A percentile compares a stretch with the other conserved stretches of the same genome.
These are phyloP conservation scores for Myathropa florea DNA, from an alignment of 2,888 invertebrate genomes.

Conservation along the genomic window DNA sequence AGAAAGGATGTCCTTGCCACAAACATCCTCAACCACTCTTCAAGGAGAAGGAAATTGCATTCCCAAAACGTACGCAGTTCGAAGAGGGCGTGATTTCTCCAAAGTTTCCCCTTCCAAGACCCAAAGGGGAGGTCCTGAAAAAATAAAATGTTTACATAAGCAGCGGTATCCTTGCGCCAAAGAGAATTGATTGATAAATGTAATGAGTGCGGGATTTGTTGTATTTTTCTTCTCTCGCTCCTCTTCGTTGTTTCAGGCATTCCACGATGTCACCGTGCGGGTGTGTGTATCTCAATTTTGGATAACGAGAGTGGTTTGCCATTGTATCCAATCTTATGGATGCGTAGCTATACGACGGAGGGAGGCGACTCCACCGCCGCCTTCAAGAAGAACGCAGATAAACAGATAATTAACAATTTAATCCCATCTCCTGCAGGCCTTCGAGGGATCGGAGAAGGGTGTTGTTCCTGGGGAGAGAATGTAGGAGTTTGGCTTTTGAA, in stretches of 20 bases:
- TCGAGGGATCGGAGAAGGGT: background rate
- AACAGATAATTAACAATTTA: conserved; percentile 52
- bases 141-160: background rate
- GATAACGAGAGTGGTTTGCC: background rate
- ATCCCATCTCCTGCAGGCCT: conserved; percentile 31
- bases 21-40: too few relatives aligned
- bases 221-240: background rate
- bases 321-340: conserved; percentile 3
- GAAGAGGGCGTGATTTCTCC: too few relatives aligned
- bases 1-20: too few relatives aligned
- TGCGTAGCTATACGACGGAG: too few relatives aligned
- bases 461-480: background rate
- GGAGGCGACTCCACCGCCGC: background rate
- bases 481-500: too few relatives aligned
- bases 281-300: background rate
- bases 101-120: too few relatives aligned
- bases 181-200: conserved; percentile 45
- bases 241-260: background rate
- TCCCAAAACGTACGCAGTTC: too few relatives aligned
- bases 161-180: background rate
- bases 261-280: background rate
- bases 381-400: background rate
- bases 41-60: too few relatives aligned
- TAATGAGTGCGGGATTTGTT: conserved; percentile 51
- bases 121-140: background rate